Conservation (phyloP, 2,113 vertebrate genomes). For the Apteryx owenii region DNA sequence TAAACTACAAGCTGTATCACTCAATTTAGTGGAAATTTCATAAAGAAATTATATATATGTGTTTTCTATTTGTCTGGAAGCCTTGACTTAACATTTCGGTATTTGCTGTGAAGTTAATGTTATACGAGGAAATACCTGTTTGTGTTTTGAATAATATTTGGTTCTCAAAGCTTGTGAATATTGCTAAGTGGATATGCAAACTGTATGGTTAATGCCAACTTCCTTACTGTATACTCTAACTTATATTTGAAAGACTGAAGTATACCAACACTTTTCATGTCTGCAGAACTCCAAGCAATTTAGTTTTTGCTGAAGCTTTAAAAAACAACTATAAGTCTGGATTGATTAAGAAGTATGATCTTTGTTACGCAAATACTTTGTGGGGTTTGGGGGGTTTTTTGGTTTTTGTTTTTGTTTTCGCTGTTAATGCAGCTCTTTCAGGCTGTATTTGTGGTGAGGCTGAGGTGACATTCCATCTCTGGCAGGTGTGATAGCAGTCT, state of each 20-base stretch:
- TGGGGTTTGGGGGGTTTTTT: neutral
- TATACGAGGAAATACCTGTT: neutral
- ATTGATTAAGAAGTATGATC: neutral
- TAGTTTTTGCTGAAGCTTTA: neutral
- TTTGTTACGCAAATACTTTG: neutral
- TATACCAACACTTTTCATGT: neutral
- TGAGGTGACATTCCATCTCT: neutral
- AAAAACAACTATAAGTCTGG: neutral
- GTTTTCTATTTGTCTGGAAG: neutral
- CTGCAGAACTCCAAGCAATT: neutral
- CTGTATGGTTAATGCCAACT: neutral
- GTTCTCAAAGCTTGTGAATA: neutral
- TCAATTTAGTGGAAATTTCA: neutral
- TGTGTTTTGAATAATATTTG: neutral
- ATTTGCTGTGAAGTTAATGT: neutral
- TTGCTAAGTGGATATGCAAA: neutral
- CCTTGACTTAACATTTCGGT: neutral
- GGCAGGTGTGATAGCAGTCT: neutral
- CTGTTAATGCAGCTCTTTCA: neutral
- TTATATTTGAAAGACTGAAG: neutral
- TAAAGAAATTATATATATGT: neutral
- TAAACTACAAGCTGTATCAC: neutral
- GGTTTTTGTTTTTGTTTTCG: neutral
- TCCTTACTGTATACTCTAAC: neutral
- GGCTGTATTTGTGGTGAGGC: neutral